Base-by-base conservation (phyloP, 2,113 vertebrate genomes). In the Corythaeola cristata region DNA sequence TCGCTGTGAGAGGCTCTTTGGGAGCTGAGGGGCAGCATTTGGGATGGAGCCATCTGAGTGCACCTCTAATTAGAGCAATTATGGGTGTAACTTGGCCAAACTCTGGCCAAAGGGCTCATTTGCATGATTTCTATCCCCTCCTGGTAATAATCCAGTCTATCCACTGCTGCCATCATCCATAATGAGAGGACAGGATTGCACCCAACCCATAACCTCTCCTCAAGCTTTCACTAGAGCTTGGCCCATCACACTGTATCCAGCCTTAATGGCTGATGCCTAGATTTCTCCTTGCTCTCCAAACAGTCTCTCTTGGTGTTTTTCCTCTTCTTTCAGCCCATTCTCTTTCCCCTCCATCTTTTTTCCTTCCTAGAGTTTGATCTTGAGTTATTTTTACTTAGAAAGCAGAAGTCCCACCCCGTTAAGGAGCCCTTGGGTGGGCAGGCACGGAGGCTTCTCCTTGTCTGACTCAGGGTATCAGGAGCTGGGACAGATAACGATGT, bases 321-420 rank as follows among this genome's bases (percentile, higher is more conserved):
- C 10, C 5, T 47, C 15, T 79, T 23, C 4, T 79, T 88, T 88
- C 58, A 76, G 18, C 13, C 50, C 11, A 4, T 56, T 73, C 26
- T 64, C 35, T 75, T 80, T 58, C 12, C 6, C 4, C 23, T 49
- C 7, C 8, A 5, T 20, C 3, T 37, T 60, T 45, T 53, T 66
- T 50, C 9, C 12, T 58, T 41, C 28, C 12, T 8, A 2, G 35
- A 50, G 26, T 20, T 56, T 11, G 11, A 63, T 28, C 15, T 49
- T 15, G 19, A 45, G 30, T n/a, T 39, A 3, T 58, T 87, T 89
- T 81, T 26, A 27, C 32, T 55, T 22, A 49, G 41, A 33, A 84
- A 73, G 20, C n/a, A 12, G 0, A 30, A 30, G 6, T 27, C 12
- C 35, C n/a, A 8, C 50, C 49, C 32, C 0, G 1, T 1, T 8